Evolutionary conservation across 2,797 vertebrate species (phyloP).

Genomic region (Pachyuromys duprasi): DNA sequence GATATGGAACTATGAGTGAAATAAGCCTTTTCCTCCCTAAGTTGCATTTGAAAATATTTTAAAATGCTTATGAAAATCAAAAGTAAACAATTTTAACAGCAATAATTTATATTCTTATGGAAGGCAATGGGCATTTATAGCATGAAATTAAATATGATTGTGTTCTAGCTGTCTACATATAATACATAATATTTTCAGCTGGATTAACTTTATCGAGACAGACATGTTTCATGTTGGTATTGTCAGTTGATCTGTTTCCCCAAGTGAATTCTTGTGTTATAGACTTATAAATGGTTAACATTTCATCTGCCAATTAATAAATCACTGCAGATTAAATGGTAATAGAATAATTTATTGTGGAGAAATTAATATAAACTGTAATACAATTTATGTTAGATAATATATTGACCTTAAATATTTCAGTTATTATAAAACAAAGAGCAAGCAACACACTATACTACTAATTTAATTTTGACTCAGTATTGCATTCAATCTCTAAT

Average conservation of each 20-base stretch:
- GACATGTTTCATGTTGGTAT: not conserved
- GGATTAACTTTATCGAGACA: not conserved
- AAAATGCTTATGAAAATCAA: not conserved
- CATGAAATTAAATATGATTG: not conserved
- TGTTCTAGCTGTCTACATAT: not conserved
- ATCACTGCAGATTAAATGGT: not conserved
- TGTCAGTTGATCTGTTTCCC: not conserved
- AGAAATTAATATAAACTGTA: not conserved
- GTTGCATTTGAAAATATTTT: not conserved
- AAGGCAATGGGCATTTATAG: not conserved
- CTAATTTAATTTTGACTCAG: not conserved
- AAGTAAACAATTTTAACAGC: not conserved
- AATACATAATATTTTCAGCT: not conserved
- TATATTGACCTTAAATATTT: not conserved
- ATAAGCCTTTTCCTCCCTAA: no score
- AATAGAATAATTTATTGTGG: not conserved
- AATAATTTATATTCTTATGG: not conserved
- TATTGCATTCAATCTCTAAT: not conserved
- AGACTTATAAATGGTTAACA: not conserved
- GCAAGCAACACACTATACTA: no score
- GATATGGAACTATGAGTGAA: not conserved
- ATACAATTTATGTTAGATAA: not conserved
- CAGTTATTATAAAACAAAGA: not conserved
- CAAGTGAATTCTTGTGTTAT: rapidly evolving
- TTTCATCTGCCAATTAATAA: not conserved